Percentiles rank a stretch among this genome's conserved stretches.
phyloP scores from a whole-genome alignment of 92 coral and sea anemone genomes.

The Diadumene lineata region DNA sequence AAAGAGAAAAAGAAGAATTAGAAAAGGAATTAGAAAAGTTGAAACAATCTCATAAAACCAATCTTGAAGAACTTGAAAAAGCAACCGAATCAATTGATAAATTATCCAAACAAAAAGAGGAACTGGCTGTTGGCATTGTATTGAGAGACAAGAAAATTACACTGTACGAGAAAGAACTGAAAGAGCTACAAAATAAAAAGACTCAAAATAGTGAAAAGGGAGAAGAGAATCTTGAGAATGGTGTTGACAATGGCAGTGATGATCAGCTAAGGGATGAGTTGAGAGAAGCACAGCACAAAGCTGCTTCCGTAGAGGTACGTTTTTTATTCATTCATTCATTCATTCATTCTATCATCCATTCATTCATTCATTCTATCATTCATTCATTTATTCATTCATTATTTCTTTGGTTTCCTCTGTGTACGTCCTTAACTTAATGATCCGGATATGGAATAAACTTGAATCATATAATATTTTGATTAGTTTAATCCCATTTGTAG shows the following conservation, averaged over 20 bases:
- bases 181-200: slow-evolving; percentile 35
- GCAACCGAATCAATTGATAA: slow-evolving; percentile 47
- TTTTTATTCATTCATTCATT: background rate
- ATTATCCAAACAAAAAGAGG: slow-evolving; percentile 74
- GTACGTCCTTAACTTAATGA: too few relatives aligned
- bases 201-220: slow-evolving; percentile 27
- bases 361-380: background rate
- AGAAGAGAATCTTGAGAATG: slow-evolving; percentile 20
- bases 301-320: slow-evolving; percentile 57
- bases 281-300: slow-evolving; percentile 50
- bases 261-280: slow-evolving; percentile 38
- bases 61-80: slow-evolving; percentile 50
- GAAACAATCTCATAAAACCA: slow-evolving; percentile 22
- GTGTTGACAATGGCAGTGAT: slow-evolving; percentile 7
- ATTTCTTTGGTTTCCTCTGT: too few relatives aligned
- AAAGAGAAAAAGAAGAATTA: slow-evolving; percentile 53
- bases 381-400: background rate
- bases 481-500: slow-evolving; percentile 22
- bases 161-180: slow-evolving; percentile 54
- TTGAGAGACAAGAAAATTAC: slow-evolving; percentile 67
- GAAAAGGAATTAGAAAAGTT: slow-evolving; percentile 54
- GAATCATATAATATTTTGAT: too few relatives aligned
- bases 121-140: slow-evolving; percentile 50
- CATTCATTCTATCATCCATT: background rate
- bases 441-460: too few relatives aligned